Evolutionary conservation across 1,140 invertebrate species (phyloP), one percentile per base, ranked within the genome.

Genomic region (Pogonognathellus flavescens): DNA sequence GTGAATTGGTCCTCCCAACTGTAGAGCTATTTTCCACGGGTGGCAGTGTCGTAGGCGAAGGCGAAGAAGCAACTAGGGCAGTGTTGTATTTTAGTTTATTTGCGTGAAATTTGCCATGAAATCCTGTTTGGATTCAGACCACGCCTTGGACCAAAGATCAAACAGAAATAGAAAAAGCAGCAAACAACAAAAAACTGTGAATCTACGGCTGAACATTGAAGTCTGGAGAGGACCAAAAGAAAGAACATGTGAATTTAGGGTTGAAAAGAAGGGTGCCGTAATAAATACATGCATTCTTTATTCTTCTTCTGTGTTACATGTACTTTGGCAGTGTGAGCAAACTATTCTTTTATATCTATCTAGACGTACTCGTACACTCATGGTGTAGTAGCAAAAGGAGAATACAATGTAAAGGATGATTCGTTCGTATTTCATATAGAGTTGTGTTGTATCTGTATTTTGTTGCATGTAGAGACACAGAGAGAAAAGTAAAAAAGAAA

Each of bases 91-190:
- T 16, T 41, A 22, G 14, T 76, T 25, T 31, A 49, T 81, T 18
- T 57, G 80, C 53, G 80, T 81, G 80, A 81, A 57, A 55, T 81
- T 81, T 55, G 49, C 11, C 80, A 81, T 81, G 80, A 81, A 81
- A 81, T 81, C 16, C 11, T 6, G 49, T 81, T 81, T 53, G 80
- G 80, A 81, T 55, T 81, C 13, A 49, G 52, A 55, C 49, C 49
- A 81, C 49, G 50, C 80, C 80, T 81, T 81, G 49, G 22, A 53
- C 49, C 50, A 76, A 18, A 81, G 80, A 81, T 81, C 49, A 81
- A 81, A 81, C 49, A 18, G 49, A 81, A 81, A 49, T 13, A 53
- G 50, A 55, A 52, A 20, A 62, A 18, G 59, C 31, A 18, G 9
- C 14, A 76, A 18, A 70, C 14, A 22, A 13, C 10, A 13, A 31